These are phyloP conservation scores for Catharus bicknelli DNA, from an alignment of 2,113 vertebrate genomes.

Conservation along the genomic window DNA sequence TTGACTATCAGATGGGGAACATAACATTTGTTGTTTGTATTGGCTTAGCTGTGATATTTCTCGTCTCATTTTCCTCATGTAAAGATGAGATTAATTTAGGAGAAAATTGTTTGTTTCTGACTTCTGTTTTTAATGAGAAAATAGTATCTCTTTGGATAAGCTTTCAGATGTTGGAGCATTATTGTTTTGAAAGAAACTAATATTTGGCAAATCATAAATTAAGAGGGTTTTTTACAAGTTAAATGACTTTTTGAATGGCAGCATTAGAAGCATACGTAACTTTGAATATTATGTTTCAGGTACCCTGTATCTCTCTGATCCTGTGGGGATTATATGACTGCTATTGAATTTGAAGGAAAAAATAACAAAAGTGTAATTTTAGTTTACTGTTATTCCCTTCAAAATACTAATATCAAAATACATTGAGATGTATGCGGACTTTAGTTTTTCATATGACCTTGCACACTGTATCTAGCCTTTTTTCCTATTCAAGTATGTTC, in stretches of 20 bases:
- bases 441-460: neutral
- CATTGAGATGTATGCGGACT: neutral
- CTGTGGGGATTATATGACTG: neutral
- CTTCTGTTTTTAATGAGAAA: conserved; percentile 18
- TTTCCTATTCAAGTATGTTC: neutral
- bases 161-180: neutral
- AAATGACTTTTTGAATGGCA: neutral
- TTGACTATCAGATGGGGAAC: neutral
- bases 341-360: neutral
- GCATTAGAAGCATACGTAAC: neutral
- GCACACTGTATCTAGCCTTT: neutral
- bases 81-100: conserved; percentile 1
- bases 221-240: neutral
- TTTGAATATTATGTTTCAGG: neutral
- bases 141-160: neutral
- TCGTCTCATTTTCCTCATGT: neutral
- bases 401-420: neutral
- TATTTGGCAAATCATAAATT: neutral
- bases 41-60: conserved; percentile 36
- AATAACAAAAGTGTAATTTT: neutral
- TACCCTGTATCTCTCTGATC: neutral
- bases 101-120: neutral
- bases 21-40: conserved; percentile 9
- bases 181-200: conserved; percentile 6
- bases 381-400: neutral